Evolutionary conservation across 2,113 vertebrate genomes (phyloP).

Genomic region (Opisthocomus hoazin): DNA sequence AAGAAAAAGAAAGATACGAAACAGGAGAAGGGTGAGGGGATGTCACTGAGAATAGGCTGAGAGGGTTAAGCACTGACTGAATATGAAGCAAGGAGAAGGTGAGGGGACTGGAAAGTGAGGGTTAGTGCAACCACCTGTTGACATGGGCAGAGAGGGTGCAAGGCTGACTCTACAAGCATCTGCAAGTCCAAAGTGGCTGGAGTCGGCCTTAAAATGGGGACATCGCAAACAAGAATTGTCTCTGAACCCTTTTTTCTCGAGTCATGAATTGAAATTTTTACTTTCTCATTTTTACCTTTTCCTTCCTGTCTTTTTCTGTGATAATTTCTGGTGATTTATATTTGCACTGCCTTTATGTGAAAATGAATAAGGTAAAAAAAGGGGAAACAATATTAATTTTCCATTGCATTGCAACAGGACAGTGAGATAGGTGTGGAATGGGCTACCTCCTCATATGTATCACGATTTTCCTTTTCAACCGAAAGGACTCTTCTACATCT

Average conservation of each 20-base stretch:
- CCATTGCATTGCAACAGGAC: background rate
- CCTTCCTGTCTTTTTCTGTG: background rate
- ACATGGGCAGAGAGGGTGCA: rapidly evolving
- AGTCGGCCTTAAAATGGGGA: background rate
- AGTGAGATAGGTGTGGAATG: background rate
- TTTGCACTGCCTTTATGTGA: background rate
- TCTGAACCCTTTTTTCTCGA: background rate
- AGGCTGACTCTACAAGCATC: background rate
- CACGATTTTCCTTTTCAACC: background rate
- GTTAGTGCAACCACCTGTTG: background rate
- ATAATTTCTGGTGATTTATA: background rate
- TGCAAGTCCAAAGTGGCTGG: background rate
- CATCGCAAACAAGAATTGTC: background rate
- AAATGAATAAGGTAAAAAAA: background rate
- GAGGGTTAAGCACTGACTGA: background rate
- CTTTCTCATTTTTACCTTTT: background rate
- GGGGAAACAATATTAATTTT: background rate
- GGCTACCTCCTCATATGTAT: background rate
- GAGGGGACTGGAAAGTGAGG: background rate
- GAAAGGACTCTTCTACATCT: background rate
- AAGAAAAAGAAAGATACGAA: background rate
- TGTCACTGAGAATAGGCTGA: background rate
- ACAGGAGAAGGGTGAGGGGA: background rate
- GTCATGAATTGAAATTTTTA: background rate
- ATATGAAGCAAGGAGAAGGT: background rate